Evolutionary conservation across 2,888 invertebrate species (phyloP).

Genomic region (Phyto melanocephala): DNA sequence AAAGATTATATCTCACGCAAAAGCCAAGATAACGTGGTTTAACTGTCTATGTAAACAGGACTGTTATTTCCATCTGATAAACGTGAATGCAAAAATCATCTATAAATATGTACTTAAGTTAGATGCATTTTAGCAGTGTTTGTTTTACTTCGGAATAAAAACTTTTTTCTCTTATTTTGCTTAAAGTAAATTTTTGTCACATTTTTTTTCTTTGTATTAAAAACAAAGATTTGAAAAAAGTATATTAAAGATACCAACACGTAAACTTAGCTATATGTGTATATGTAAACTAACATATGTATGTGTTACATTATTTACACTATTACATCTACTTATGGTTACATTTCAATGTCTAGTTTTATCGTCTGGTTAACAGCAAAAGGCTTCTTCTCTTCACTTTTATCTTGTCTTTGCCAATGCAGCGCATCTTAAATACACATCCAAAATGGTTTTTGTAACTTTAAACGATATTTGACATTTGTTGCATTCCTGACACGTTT

Average conservation of each 20-base stretch:
- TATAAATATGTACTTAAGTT: background rate
- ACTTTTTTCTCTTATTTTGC: background rate
- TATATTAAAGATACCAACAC: background rate
- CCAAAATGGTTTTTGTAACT: background rate
- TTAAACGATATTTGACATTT: conserved; percentile 49
- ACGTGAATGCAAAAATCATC: background rate
- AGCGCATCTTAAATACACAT: conserved; percentile 15
- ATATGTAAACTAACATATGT: background rate
- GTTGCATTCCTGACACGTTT: conserved; percentile 63
- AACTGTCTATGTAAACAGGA: too few relatives aligned
- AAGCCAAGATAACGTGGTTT: too few relatives aligned
- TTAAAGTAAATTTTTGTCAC: conserved; percentile 37
- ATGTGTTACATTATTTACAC: conserved; percentile 30
- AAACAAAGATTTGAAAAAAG: too few relatives aligned
- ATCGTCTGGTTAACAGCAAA: conserved; percentile 49
- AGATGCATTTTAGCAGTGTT: background rate
- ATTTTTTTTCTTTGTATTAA: conserved; percentile 2
- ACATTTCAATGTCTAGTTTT: conserved; percentile 56
- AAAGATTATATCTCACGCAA: too few relatives aligned
- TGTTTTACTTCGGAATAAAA: background rate
- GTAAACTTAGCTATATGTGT: conserved; percentile 1
- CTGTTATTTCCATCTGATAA: background rate
- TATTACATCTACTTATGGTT: conserved; percentile 52
- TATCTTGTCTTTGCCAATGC: background rate
- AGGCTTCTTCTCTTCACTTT: background rate